phyloP scores from a whole-genome alignment of 1,140 invertebrate species.

The Limonius californicus region DNA sequence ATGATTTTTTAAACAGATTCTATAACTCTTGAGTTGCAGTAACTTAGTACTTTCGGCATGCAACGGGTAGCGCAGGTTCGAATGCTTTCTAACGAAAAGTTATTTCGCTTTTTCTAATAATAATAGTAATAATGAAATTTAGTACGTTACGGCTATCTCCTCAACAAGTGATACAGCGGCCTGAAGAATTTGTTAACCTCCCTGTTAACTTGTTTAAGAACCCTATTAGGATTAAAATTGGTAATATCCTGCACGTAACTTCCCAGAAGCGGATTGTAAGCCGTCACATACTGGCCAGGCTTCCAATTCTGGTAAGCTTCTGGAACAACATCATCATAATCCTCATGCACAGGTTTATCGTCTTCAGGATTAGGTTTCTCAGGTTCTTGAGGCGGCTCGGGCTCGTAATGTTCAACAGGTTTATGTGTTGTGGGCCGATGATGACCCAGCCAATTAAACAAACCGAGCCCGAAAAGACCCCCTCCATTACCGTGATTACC shows the following conservation, averaged over 20 bases:
- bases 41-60: too few species aligned
- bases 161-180: background rate
- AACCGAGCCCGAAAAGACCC: background rate
- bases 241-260: background rate
- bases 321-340: background rate
- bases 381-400: background rate
- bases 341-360: constrained; percentile 1
- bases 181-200: background rate
- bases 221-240: background rate
- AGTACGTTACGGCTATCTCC: background rate
- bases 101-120: too few species aligned
- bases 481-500: background rate
- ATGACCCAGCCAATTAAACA: background rate
- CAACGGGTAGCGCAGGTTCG: too few species aligned
- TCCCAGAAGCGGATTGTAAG: too few species aligned
- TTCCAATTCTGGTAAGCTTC: background rate
- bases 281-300: too few species aligned
- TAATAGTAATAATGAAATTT: too few species aligned
- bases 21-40: too few species aligned
- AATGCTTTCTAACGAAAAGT: too few species aligned
- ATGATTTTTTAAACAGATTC: too few species aligned
- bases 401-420: too few species aligned
- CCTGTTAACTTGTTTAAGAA: background rate
- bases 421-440: background rate
- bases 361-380: background rate